Conservation (phyloP, 2,797 vertebrate genomes). For the Chaetophractus vellerosus region DNA sequence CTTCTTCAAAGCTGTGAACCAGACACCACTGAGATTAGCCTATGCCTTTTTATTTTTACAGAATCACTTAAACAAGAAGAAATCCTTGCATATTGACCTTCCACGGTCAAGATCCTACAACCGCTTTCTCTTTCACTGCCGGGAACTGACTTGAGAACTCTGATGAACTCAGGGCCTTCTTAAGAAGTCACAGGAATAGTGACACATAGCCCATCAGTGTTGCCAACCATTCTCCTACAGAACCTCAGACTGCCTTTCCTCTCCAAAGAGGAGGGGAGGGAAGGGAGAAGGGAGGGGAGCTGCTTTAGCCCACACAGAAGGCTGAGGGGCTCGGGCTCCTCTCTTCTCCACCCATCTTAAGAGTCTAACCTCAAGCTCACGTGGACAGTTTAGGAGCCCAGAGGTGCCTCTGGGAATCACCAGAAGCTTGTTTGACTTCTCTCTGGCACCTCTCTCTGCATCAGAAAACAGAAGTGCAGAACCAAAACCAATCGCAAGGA, state of each 20-base stretch:
- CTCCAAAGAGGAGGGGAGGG: background rate
- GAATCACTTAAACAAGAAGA: background rate
- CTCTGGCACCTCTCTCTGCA: background rate
- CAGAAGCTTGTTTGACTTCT: background rate
- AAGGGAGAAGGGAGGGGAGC: too few relatives aligned
- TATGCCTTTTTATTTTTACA: background rate
- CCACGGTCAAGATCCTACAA: background rate
- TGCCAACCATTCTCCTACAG: fast-evolving
- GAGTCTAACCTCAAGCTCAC: background rate
- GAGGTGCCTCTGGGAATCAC: background rate
- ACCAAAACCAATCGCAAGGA: fast-evolving
- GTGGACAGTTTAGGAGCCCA: background rate
- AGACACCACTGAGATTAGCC: background rate
- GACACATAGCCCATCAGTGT: background rate
- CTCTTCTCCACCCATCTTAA: too few relatives aligned
- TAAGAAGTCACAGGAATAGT: background rate
- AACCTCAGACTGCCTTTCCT: too few relatives aligned
- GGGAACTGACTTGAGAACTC: constrained; percentile 47
- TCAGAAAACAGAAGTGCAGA: background rate
- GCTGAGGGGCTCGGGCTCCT: fast-evolving
- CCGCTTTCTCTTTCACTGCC: constrained; percentile 46
- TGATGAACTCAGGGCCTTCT: background rate
- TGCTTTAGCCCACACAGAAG: too few relatives aligned
- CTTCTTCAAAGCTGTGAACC: background rate
- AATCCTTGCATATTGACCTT: background rate